A percentile compares a stretch with the other conserved stretches of the same genome.
Evolutionary conservation across 2,113 vertebrate genomes (phyloP).

Genomic region (Saimiri boliviensis): DNA sequence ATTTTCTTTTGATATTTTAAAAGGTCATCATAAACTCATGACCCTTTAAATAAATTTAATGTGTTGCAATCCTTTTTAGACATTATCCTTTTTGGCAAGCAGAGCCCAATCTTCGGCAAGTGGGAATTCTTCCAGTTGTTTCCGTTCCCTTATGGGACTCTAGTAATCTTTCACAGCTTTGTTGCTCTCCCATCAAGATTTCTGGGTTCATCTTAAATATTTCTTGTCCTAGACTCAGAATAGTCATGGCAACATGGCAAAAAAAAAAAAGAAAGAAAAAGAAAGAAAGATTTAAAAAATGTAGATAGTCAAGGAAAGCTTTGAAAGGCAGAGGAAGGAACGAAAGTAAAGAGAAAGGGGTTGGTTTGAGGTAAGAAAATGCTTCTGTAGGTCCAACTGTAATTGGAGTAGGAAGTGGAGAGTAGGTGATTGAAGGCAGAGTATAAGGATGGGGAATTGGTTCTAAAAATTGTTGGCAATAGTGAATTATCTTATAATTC

Average conservation of each 20-base stretch:
- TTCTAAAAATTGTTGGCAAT: neutral
- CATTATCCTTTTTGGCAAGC: neutral
- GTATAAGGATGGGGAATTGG: neutral
- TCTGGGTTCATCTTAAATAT: neutral
- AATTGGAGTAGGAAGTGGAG: neutral
- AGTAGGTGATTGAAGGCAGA: neutral
- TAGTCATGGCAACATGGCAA: neutral
- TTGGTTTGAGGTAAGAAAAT: neutral
- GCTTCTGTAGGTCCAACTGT: neutral
- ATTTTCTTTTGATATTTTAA: neutral
- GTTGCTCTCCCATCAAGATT: neutral
- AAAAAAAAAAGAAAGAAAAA: no score
- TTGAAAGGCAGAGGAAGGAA: neutral
- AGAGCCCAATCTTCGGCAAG: neutral
- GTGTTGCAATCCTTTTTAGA: neutral
- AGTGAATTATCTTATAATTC: neutral
- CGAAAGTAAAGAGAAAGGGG: neutral
- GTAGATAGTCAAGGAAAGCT: neutral
- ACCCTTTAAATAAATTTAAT: neutral
- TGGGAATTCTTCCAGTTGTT: neutral
- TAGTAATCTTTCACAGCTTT: neutral
- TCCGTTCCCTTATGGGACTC: neutral
- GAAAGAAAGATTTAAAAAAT: neutral
- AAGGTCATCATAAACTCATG: neutral
- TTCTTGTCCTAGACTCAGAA: neutral